Evolutionary conservation across 2,797 vertebrate genomes (phyloP).

Genomic region (Adelosebastes latens): DNA sequence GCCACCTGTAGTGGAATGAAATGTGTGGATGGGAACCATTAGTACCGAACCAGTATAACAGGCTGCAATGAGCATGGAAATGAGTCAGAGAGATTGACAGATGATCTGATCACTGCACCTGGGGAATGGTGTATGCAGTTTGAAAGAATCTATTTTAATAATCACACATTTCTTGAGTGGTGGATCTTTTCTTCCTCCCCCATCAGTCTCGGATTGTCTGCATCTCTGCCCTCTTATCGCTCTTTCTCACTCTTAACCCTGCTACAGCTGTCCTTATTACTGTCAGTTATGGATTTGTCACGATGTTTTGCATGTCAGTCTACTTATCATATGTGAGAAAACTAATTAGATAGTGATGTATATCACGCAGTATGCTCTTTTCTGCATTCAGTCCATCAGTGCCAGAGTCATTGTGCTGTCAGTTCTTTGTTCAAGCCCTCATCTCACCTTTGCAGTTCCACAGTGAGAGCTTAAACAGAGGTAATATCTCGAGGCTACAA

Average conservation of each 20-base stretch:
- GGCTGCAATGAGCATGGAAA: constrained; percentile 26
- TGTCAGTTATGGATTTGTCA: constrained; percentile 6
- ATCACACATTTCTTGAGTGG: neutral
- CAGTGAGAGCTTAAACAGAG: neutral
- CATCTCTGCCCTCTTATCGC: neutral
- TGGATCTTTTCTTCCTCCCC: neutral
- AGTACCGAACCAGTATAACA: constrained; percentile 12
- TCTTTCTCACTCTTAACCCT: neutral
- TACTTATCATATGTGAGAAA: constrained; percentile 1
- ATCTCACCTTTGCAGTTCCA: neutral
- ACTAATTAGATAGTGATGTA: neutral
- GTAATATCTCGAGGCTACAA: neutral
- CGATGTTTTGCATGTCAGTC: neutral
- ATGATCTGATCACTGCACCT: constrained; percentile 19
- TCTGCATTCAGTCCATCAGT: neutral
- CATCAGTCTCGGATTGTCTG: neutral
- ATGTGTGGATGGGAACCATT: constrained; percentile 50
- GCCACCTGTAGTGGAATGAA: constrained; percentile 61
- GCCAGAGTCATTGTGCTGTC: neutral
- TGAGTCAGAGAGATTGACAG: constrained; percentile 19
- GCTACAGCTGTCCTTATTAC: neutral
- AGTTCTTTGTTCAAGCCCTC: neutral
- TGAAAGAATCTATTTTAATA: constrained; percentile 34
- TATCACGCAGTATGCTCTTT: neutral
- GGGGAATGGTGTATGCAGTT: neutral